phyloP scores from a whole-genome alignment of 2,797 vertebrate species.

The Dicrostonyx torquatus region DNA sequence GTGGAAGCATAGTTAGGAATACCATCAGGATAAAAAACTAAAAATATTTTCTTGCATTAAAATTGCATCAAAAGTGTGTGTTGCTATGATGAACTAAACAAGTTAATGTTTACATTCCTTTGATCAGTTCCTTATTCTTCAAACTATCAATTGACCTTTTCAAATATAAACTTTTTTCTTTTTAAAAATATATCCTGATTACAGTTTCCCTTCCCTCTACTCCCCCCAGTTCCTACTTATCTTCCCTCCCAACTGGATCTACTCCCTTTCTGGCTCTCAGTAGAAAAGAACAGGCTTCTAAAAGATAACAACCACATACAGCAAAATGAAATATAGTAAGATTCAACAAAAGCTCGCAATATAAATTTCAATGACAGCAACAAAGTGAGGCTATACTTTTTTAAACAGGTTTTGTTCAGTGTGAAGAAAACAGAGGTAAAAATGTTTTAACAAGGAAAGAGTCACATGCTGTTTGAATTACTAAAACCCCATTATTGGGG shows the following conservation, averaged over 20 bases:
- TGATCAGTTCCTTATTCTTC: neutral
- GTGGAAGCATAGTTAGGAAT: slow-evolving; percentile 57
- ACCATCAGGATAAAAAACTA: slow-evolving; percentile 16
- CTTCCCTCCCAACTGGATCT: neutral
- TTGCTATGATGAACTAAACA: neutral
- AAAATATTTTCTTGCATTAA: slow-evolving; percentile 66
- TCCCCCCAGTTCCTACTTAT: neutral
- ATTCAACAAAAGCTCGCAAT: neutral
- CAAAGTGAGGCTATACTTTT: slow-evolving; percentile 13
- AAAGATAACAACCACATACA: neutral
- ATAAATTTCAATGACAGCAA: neutral
- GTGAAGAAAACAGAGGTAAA: neutral
- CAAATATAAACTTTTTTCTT: slow-evolving; percentile 11
- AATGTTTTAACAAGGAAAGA: neutral
- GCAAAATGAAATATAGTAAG: neutral
- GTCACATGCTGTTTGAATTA: neutral
- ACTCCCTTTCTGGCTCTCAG: neutral
- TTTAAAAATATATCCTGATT: neutral
- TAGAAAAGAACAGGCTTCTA: neutral
- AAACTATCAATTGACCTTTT: neutral
- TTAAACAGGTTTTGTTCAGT: neutral
- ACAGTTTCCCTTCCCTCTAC: neutral
- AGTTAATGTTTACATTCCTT: slow-evolving; percentile 1
- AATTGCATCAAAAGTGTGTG: slow-evolving; percentile 4
- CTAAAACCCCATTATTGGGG: neutral